Evolutionary conservation across 2,797 vertebrate species (phyloP).

Genomic region (Loriculus beryllinus): DNA sequence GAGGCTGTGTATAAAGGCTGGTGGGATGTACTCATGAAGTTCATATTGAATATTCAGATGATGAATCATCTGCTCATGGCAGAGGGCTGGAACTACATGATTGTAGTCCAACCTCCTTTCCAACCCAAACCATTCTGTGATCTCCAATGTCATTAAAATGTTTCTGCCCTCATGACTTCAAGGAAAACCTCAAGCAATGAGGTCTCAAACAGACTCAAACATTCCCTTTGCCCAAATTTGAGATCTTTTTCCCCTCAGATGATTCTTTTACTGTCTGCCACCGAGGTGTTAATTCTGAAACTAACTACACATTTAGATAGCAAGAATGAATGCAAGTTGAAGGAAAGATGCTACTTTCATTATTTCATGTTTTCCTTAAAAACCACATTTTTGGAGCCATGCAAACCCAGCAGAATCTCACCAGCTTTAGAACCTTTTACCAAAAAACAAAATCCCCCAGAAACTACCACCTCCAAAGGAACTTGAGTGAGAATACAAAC

Average conservation of each 20-base stretch:
- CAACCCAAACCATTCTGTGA: neutral
- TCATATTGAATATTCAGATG: neutral
- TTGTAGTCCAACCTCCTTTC: neutral
- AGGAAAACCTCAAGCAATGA: neutral
- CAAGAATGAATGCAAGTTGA: neutral
- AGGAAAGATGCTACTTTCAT: neutral
- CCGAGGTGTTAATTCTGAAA: neutral
- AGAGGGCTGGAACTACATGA: neutral
- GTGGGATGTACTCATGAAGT: neutral
- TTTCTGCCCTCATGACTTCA: neutral
- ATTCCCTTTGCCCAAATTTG: neutral
- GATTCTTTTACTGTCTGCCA: neutral
- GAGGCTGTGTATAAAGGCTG: neutral
- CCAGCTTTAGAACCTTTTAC: neutral
- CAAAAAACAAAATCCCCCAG: rapidly evolving
- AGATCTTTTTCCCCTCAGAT: neutral
- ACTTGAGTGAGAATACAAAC: neutral
- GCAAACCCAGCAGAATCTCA: neutral
- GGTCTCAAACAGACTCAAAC: neutral
- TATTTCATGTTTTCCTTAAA: neutral
- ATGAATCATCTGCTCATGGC: neutral
- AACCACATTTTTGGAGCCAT: neutral
- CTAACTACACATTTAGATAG: neutral
- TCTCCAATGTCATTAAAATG: neutral
- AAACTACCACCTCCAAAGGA: neutral